A percentile compares a stretch with the other conserved stretches of the same genome.
These are phyloP conservation scores for Carassius carassius DNA, from an alignment of 2,113 vertebrate species.

Conservation along the genomic window DNA sequence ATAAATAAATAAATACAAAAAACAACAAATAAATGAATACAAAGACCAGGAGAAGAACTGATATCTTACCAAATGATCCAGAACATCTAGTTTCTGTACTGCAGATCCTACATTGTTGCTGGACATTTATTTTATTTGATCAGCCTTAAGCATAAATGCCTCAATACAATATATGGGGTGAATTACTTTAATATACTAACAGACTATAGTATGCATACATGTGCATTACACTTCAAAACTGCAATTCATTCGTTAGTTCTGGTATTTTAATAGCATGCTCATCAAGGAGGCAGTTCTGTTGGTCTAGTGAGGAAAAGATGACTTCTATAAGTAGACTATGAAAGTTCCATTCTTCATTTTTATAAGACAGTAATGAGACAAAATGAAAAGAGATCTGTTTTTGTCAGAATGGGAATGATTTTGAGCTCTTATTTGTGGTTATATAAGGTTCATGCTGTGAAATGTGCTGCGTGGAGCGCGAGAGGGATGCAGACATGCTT, in stretches of 20 bases:
- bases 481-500: constrained; percentile 19
- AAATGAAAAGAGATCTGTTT: not conserved
- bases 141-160: not conserved
- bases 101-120: not conserved
- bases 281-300: not conserved
- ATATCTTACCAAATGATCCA: not conserved
- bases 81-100: not conserved
- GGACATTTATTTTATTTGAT: not conserved
- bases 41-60: not conserved
- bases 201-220: not conserved
- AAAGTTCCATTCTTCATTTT: not conserved
- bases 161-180: not conserved
- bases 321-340: not conserved
- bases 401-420: not conserved
- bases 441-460: constrained; percentile 1
- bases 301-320: not conserved
- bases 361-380: not conserved
- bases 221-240: not conserved
- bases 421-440: not conserved
- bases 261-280: not conserved
- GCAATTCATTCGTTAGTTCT: not conserved
- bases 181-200: not conserved
- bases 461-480: constrained; percentile 8
- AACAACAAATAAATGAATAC: not conserved
- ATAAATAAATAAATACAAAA: too few species aligned